Evolutionary conservation across 1,140 invertebrate genomes (phyloP), one percentile per base, ranked within the genome.

Genomic region (Babylonia areolata): DNA sequence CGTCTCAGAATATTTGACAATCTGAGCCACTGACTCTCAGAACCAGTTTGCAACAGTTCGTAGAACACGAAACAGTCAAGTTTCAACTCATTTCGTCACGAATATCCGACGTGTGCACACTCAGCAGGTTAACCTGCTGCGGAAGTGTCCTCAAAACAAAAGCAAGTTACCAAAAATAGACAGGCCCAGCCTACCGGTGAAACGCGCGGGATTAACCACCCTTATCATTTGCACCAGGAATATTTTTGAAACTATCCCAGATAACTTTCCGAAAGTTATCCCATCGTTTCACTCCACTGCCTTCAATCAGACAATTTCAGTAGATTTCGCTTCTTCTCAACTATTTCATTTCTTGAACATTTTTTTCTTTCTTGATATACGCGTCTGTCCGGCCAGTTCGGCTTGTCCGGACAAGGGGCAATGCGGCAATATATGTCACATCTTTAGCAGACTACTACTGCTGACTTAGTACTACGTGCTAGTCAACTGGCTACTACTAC

Each of bases 21-120:
- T 31, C 71, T 37, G 31, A 2, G 11, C 71, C 15, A 35, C 9
- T 15, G 12, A 73, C 20, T 35, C 33, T 3, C 11, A 73, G 12
- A 20, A 31, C 33, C 11, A 37, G 35, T 20, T 73, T 73, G 31
- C 71, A 33, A 73, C 9, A 9, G 15, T 9, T 17, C 31, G 71
- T 35, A 31, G 35, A 31, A 73, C 20, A 35, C 31, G 71, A 9
- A 20, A 33, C 5, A 37, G 9, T 33, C 28, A 35, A 73, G 71
- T 73, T 73, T 33, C 71, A 73, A 73, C 71, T 37, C 33, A 37
- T 73, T 73, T 73, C 71, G 20, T 73, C 71, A 73, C 71, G 71
- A 35, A 33, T 11, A 35, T 3, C 31, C 71, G 1, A 73, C 71
- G 71, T 73, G 9, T 33, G 71, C 6, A 33, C 35, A 73, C 35